Base-by-base conservation (phyloP, 2,888 invertebrate genomes). In the Elmis aenea region DNA sequence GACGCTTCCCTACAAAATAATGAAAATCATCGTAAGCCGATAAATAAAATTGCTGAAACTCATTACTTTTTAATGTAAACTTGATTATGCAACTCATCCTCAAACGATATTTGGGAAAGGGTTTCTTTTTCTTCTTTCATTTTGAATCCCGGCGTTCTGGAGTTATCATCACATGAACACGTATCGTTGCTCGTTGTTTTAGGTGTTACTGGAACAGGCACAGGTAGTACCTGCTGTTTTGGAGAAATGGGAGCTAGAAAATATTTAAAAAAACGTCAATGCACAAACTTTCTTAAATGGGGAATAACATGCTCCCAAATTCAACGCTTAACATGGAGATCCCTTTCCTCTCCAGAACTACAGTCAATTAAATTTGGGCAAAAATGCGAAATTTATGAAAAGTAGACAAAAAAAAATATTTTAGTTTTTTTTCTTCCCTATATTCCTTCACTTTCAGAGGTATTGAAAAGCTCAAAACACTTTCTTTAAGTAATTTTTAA, bases 41-140 rank as follows among this genome's bases (percentile, higher is more conserved):
- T 1, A 36, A 30, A 30, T 3, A 14, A 22, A 35, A 10, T 9
- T 20, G 13, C 8, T 5, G 16, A n/a, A 14, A 24, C 10, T 3
- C 27, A 38, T 26, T 37, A 47, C 55, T 58, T 68, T 55, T 75
- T 77, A 2, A 77, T 60, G 55, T 80, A 81, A 32, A 90, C 81
- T 59, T 74, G 74, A 65, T 91, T 89, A 57, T 89, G 88, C 29
- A 92, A 62, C 20, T 79, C 76, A 61, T 91, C 83, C 64, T 92
- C 90, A 60, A 92, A 90, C 13, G 74, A 71, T 26, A 81, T 84
- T 37, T 76, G 70, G 50, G 73, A 73, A 48, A 75, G 75, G 38
- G 71, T 77, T 50, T 81, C 81, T 48, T 74, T 72, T 52, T 79
- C 80, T 46, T 60, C 52, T 29, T 38, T 45, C 37, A 45, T 49